These are phyloP conservation scores for Gallinago stenura DNA, from an alignment of 2,797 vertebrate species.

Conservation along the genomic window DNA sequence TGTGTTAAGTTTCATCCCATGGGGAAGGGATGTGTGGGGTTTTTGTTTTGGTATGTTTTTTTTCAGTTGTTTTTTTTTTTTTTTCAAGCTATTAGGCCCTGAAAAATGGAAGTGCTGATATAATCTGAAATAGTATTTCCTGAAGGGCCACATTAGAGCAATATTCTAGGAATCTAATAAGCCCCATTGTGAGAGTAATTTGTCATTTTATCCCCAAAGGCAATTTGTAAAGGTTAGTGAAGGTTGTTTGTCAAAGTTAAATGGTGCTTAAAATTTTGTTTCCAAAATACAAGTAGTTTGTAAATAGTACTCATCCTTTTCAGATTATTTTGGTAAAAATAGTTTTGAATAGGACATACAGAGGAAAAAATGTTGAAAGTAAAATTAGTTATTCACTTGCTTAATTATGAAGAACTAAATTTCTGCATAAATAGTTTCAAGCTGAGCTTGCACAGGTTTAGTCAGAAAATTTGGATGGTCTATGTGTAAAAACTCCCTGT, in stretches of 20 bases:
- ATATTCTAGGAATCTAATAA: constrained; percentile 51
- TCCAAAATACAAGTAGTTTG: neutral
- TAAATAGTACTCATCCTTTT: neutral
- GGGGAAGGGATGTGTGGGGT: neutral
- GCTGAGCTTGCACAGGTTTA: neutral
- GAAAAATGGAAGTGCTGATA: constrained; percentile 63
- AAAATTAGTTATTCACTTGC: neutral
- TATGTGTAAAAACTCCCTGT: neutral
- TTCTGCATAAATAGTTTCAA: neutral
- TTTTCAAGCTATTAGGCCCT: constrained; percentile 44
- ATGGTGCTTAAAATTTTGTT: constrained; percentile 48
- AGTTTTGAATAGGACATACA: neutral
- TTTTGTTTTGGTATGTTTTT: neutral
- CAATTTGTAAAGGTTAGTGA: constrained; percentile 60
- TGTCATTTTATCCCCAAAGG: constrained; percentile 61
- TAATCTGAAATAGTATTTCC: constrained; percentile 63
- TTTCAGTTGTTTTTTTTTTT: neutral
- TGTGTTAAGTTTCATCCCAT: neutral
- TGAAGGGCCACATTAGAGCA: constrained; percentile 38
- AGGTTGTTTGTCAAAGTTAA: constrained; percentile 60
- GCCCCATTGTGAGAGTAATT: constrained; percentile 50
- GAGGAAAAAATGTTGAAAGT: neutral
- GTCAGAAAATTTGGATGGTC: neutral
- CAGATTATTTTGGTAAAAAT: neutral
- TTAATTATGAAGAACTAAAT: constrained; percentile 11